Percentiles rank a stretch among this genome's conserved stretches.
Evolutionary conservation across 2,888 invertebrate genomes (phyloP).

Genomic region (Pollenia labialis): DNA sequence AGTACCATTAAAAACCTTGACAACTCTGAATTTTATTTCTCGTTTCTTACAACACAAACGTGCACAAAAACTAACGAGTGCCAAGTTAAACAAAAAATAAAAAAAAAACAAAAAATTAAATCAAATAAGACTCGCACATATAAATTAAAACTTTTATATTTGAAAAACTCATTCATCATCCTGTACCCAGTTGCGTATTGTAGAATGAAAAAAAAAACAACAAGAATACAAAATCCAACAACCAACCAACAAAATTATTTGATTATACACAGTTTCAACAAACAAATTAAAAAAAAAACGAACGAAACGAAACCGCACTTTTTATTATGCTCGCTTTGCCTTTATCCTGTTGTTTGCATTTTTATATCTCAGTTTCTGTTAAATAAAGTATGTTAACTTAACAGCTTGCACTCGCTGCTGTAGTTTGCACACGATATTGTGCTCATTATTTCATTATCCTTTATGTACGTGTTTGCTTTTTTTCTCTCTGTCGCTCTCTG

Average conservation of each 20-base stretch:
- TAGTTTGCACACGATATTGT: no score
- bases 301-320: constrained; percentile 36
- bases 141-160: constrained; percentile 51
- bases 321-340: not conserved
- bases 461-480: not conserved
- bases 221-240: constrained; percentile 14
- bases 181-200: constrained; percentile 31
- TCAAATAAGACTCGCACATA: constrained; percentile 1
- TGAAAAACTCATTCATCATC: constrained; percentile 68
- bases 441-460: no score
- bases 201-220: not conserved
- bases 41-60: constrained; percentile 48
- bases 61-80: constrained; percentile 54
- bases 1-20: constrained; percentile 68
- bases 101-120: constrained; percentile 17
- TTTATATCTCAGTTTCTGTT: not conserved
- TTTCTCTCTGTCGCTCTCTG: not conserved
- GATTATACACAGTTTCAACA: constrained; percentile 49
- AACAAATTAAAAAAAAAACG: constrained; percentile 32
- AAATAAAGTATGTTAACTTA: not conserved
- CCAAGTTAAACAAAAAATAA: constrained; percentile 19
- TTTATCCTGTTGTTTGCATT: constrained; percentile 16
- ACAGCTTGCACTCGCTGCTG: no score
- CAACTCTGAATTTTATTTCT: constrained; percentile 56
- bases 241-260: constrained; percentile 47